Evolutionary conservation across 2,888 invertebrate genomes (phyloP).

Genomic region (Tortrix viridana): DNA sequence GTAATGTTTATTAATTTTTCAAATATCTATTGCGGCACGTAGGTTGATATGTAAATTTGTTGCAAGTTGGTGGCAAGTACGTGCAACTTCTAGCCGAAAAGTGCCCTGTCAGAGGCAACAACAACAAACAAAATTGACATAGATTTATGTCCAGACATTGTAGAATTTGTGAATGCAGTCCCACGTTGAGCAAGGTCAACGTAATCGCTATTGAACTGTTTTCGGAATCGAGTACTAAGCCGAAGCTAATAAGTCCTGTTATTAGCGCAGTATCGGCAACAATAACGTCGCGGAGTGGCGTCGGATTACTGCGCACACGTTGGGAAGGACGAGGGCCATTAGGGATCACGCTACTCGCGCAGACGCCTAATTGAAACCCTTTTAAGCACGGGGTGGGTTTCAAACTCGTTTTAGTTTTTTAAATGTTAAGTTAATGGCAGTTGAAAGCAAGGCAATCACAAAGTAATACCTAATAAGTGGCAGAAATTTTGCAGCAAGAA

Average conservation of each 20-base stretch:
- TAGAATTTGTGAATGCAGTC: too few relatives aligned
- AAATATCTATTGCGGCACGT: too few relatives aligned
- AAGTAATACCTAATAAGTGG: too few relatives aligned
- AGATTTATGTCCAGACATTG: too few relatives aligned
- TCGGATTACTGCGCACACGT: constrained; percentile 3
- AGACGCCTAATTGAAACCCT: constrained; percentile 1
- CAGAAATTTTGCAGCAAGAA: too few relatives aligned
- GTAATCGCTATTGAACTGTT: not conserved
- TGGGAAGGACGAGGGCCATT: not conserved
- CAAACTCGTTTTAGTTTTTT: not conserved
- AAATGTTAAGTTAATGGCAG: too few relatives aligned
- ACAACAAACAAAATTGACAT: not conserved
- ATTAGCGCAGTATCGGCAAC: not conserved
- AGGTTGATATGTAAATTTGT: too few relatives aligned
- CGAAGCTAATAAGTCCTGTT: not conserved
- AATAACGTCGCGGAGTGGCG: constrained; percentile 4
- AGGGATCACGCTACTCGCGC: not conserved
- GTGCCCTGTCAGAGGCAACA: not conserved
- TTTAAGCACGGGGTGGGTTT: not conserved
- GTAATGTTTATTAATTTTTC: too few relatives aligned
- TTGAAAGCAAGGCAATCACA: too few relatives aligned
- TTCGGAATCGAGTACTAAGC: not conserved
- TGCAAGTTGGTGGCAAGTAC: too few relatives aligned
- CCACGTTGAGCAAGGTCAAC: not conserved
- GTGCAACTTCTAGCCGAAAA: too few relatives aligned